Base-by-base conservation (phyloP, 37 sponge, comb jelly and placozoan genomes). In the Haliclona indistincta region DNA sequence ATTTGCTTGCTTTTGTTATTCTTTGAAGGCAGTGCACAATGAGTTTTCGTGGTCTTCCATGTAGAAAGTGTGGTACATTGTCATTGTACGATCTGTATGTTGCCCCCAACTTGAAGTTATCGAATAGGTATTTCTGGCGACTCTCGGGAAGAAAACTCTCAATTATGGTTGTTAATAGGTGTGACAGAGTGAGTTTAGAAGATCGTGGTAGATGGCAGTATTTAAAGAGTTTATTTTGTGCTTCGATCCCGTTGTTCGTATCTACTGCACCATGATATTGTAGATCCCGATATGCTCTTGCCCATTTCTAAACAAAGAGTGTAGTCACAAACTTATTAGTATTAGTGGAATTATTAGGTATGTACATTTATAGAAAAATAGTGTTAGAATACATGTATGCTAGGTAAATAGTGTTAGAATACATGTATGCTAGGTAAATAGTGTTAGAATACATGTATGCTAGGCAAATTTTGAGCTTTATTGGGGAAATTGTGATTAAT, bases 181-280 rank as follows among this genome's bases (percentile, higher is more conserved):
- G n/a, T 30, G n/a, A 56, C 23, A 73, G n/a, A 10, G 74, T 53
- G 4, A 54, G 26, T 4, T n/a, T 33, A 36, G 53, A 55, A 37
- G 23, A 20, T 4, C 34, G 23, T 20, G 74, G 61, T 34, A 73
- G 39, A 53, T 73, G 55, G 40, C 23, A 40, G 34, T 73, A 73
- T 54, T 73, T 73, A 4, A 73, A 54, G 15, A 54, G 10, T 56
- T 73, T 73, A 38, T 73, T 73, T 4, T 38, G 56, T 32, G 74
- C 56, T 60, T 73, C 74, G 33, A 41, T 56, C 26, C 74, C 74
- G 55, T 73, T 73, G 58, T 73, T 73, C 4, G 74, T 73, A 37
- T 56, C 28, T 30, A 73, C 58, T n/a, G 56, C 61, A 4, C 22
- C 60, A 56, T 56, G 56, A 56, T 55, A 73, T 17, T 53, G 33